Conservation (phyloP, 2,113 vertebrate species). For the Gambusia holbrooki region DNA sequence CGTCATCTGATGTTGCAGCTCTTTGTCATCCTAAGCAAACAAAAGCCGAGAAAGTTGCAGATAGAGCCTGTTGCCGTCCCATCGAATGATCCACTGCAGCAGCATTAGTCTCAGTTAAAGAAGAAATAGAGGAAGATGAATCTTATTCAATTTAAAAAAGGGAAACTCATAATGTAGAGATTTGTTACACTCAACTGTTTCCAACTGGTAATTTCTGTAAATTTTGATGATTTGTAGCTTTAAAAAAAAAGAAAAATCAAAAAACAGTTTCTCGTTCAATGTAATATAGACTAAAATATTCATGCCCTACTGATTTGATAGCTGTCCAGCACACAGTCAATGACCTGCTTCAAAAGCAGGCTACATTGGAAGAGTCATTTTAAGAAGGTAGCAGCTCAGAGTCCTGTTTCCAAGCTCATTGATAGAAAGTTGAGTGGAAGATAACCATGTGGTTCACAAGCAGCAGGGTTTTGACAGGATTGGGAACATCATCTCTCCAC, state of each 20-base stretch:
- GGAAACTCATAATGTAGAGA: background rate
- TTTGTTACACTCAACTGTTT: background rate
- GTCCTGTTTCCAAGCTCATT: background rate
- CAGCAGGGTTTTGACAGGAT: background rate
- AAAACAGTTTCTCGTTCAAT: no score
- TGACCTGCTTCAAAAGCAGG: no score
- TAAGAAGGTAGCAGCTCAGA: background rate
- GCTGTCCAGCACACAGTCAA: no score
- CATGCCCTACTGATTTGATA: no score
- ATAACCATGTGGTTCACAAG: background rate
- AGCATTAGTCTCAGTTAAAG: background rate
- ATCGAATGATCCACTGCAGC: background rate
- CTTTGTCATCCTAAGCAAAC: slow-evolving; percentile 18
- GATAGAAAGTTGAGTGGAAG: background rate
- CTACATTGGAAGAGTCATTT: no score
- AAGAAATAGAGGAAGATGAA: background rate
- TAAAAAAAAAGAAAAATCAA: background rate
- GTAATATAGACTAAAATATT: no score
- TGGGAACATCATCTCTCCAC: background rate
- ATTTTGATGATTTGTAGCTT: background rate
- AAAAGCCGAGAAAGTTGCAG: background rate
- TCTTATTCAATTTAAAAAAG: background rate
- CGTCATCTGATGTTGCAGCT: slow-evolving; percentile 59
- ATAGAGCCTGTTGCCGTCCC: background rate
- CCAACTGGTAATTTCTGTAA: background rate